phyloP scores from a whole-genome alignment of 2,888 invertebrate genomes.

The Cacoxenus indagator region DNA sequence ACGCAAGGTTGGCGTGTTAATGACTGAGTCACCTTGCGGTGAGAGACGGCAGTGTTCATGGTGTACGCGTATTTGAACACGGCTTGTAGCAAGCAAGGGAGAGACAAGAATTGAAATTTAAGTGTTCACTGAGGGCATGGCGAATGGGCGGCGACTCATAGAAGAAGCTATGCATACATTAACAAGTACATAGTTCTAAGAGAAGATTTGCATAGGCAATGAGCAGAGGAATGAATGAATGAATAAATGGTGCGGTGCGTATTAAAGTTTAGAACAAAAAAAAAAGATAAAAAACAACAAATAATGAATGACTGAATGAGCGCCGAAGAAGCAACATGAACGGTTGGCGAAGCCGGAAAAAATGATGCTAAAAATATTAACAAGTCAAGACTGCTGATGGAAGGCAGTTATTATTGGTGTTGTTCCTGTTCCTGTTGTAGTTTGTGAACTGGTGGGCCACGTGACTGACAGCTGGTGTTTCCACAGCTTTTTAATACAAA shows the following conservation, averaged over 20 bases:
- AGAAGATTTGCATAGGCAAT: constrained; percentile 28
- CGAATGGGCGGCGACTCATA: background rate
- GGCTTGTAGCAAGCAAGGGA: background rate
- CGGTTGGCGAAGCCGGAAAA: background rate
- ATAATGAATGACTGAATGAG: background rate
- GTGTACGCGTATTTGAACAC: background rate
- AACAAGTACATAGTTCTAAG: constrained; percentile 21
- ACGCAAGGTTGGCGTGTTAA: constrained; percentile 32
- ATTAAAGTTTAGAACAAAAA: background rate
- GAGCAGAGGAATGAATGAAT: constrained; percentile 6
- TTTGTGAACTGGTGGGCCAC: background rate
- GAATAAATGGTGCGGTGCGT: background rate
- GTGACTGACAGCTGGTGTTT: background rate
- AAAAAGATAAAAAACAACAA: background rate
- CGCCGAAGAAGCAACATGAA: background rate
- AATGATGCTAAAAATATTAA: too few relatives aligned
- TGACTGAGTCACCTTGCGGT: background rate
- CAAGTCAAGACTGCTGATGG: too few relatives aligned
- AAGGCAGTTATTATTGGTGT: too few relatives aligned
- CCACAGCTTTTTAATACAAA: background rate
- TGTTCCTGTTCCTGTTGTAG: too few relatives aligned
- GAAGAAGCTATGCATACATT: constrained; percentile 9
- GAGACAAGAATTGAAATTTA: background rate
- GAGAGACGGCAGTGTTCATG: background rate
- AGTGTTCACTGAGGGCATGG: background rate